Base-by-base conservation (phyloP, 2,888 invertebrate genomes). In the Heliconius ethilla region DNA sequence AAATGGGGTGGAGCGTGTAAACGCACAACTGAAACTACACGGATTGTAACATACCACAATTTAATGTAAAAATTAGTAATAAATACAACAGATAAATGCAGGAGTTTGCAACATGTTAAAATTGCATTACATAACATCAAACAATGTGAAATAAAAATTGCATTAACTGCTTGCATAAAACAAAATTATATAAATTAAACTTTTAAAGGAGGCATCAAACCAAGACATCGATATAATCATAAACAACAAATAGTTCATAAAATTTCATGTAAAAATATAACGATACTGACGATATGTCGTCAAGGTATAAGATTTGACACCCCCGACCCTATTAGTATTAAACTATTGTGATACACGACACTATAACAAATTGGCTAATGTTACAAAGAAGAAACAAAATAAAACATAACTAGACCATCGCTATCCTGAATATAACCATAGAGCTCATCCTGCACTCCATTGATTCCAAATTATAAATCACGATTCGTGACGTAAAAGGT, bases 51-150 rank as follows among this genome's bases (percentile, higher is more conserved):
- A 96, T 95, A 96, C 95, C 96, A 96, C 95, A 95, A 95, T 96
- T 95, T 95, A 96, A 96, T 96, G 95, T 95, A 95, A 96, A 95
- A 96, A 96, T 95, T 96, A 96, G 95, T 95, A 95, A 95, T 94
- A 95, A 95, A 95, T 95, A 95, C 95, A 95, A 95, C 94, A 95
- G 94, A 95, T 95, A 95, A 95, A 95, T 95, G 95, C 95, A 95
- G 95, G 95, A 95, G 93, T 95, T 95, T 95, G 95, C 95, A 95
- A 94, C 91, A 92, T 93, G 94, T 92, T 91, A 93, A 92, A 92
- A 93, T 94, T 94, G 95, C 95, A 94, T 93, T 94, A 94, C 92
- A 94, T 95, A 94, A 94, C 94, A 94, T 94, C 93, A 92, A 94
- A 94, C 93, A 94, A 94, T 94, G 94, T 94, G 94, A 94, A 94